Conservation (phyloP, 2,888 invertebrate genomes). For the Acanthoscelides obtectus region DNA sequence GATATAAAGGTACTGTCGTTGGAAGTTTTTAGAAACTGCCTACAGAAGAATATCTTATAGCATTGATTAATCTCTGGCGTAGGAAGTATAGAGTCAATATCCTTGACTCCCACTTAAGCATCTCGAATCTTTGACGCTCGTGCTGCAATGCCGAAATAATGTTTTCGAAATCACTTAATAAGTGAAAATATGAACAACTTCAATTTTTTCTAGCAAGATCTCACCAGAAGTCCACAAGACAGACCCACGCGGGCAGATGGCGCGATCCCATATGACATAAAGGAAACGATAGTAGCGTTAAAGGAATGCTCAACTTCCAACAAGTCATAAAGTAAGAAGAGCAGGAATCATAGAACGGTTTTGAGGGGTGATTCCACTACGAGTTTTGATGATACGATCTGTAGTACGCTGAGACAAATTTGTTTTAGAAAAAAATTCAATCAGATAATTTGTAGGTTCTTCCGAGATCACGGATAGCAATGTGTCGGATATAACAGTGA, state of each 20-base stretch:
- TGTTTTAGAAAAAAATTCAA: not conserved
- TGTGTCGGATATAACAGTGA: not conserved
- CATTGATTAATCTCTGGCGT: no score
- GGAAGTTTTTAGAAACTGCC: no score
- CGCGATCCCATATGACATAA: constrained; percentile 22
- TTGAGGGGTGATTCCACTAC: constrained; percentile 14
- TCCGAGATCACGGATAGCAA: not conserved
- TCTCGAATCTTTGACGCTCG: no score
- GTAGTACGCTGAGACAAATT: constrained; percentile 14
- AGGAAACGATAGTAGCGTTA: constrained; percentile 23
- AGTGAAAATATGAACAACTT: not conserved
- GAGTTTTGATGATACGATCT: constrained; percentile 18
- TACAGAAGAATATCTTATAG: no score
- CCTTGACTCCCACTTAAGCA: no score
- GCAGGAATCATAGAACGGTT: constrained; percentile 14
- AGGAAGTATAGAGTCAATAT: no score
- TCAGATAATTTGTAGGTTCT: not conserved
- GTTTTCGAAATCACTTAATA: no score
- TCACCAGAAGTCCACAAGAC: constrained; percentile 22
- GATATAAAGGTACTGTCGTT: not conserved
- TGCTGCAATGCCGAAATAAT: no score
- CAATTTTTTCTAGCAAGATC: constrained; percentile 26
- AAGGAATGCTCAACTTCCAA: constrained; percentile 20
- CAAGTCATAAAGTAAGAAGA: constrained; percentile 7
- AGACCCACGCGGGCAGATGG: constrained; percentile 10